Percentiles rank a stretch among this genome's conserved stretches.
These are phyloP conservation scores for Pachliopta kotzebuea DNA, from an alignment of 2,888 invertebrate genomes.

Conservation along the genomic window DNA sequence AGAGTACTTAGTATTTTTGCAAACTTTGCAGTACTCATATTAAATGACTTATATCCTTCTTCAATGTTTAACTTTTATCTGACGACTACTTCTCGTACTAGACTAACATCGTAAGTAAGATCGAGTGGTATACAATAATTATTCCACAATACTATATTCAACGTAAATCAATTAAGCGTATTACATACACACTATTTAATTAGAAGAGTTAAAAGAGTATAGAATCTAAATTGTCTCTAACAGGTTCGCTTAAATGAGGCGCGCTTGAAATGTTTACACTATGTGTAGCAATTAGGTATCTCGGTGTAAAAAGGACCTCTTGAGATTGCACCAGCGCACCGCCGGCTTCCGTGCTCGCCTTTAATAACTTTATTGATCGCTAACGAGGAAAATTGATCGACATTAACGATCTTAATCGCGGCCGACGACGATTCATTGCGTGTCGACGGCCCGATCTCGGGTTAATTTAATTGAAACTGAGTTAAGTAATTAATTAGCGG, in stretches of 20 bases:
- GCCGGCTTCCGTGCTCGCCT: constrained; percentile 34
- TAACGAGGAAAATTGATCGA: constrained; percentile 72
- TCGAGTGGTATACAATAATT: too few relatives aligned
- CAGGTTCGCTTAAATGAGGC: background rate
- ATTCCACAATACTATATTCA: too few relatives aligned
- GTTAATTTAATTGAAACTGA: constrained; percentile 78
- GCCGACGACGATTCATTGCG: constrained; percentile 69
- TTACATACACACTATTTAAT: too few relatives aligned
- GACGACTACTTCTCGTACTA: too few relatives aligned
- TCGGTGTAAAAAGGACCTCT: constrained; percentile 40
- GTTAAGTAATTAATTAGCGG: constrained; percentile 79
- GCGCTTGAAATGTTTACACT: constrained; percentile 13
- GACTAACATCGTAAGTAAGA: too few relatives aligned
- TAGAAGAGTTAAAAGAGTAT: background rate
- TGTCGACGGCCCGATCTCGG: constrained; percentile 72
- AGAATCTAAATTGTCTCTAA: background rate
- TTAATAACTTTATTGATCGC: constrained; percentile 68
- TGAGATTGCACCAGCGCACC: constrained; percentile 43
- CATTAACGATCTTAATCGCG: constrained; percentile 74
- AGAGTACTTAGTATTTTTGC: constrained; percentile 12
- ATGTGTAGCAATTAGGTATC: constrained; percentile 26
- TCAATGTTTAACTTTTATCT: background rate
- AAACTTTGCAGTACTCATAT: background rate
- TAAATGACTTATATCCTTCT: background rate
- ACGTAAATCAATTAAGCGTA: too few relatives aligned